phyloP scores from a whole-genome alignment of 1,140 invertebrate species.

The Brachionus manjavacas region DNA sequence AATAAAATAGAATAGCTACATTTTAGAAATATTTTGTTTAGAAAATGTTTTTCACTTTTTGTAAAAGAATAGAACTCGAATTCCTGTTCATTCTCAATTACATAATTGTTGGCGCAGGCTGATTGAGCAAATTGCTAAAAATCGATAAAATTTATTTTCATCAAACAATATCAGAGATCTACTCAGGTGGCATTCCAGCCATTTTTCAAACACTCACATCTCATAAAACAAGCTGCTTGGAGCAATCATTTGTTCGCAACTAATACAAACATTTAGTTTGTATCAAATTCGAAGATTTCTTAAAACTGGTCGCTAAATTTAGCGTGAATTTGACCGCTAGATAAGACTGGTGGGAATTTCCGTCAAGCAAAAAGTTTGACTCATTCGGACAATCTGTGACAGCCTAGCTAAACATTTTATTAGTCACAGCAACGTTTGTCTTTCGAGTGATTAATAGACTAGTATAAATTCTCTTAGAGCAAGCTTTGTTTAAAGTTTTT shows the following conservation, averaged over 20 bases:
- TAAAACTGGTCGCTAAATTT: background rate
- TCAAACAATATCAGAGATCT: background rate
- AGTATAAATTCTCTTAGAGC: background rate
- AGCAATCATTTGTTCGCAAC: background rate
- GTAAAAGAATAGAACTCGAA: background rate
- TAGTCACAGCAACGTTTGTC: background rate
- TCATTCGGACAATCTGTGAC: no score
- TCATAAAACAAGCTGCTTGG: background rate
- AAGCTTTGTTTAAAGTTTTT: no score
- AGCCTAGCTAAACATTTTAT: background rate
- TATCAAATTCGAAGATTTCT: no score
- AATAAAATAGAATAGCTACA: background rate
- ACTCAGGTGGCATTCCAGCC: background rate
- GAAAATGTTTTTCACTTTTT: background rate
- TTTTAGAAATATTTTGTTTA: background rate
- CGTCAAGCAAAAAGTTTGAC: background rate
- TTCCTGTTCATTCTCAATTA: background rate
- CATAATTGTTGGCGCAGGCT: background rate
- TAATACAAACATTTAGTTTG: background rate
- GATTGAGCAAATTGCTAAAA: background rate
- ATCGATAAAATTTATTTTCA: background rate
- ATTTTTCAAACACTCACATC: background rate
- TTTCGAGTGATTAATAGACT: background rate
- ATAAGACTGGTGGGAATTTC: background rate
- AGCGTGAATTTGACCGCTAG: background rate